A percentile compares a stretch with the other conserved stretches of the same genome.
These are phyloP conservation scores for Diaprepes abbreviatus DNA, from an alignment of 2,888 invertebrate genomes.

Conservation along the genomic window DNA sequence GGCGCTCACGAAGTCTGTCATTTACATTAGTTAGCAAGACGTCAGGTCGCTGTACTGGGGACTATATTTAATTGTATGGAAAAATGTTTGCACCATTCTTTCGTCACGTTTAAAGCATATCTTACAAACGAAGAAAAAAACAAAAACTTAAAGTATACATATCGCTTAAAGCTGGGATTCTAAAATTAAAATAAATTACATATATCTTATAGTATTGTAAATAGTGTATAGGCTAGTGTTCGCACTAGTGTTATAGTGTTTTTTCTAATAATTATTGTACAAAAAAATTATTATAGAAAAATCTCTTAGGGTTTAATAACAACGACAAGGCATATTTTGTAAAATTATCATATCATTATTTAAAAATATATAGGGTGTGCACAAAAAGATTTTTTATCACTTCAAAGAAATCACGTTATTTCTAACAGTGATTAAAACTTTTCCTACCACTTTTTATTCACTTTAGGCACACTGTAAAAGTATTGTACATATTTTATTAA, in stretches of 20 bases:
- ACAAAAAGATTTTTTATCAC: not conserved
- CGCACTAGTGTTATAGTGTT: conserved; percentile 16
- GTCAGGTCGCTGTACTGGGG: too few species aligned
- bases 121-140: conserved; percentile 45
- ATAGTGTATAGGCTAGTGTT: conserved; percentile 37
- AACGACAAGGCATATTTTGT: conserved; percentile 64
- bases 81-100: conserved; percentile 6
- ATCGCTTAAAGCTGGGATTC: conserved; percentile 68
- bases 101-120: conserved; percentile 36
- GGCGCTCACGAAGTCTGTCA: too few species aligned
- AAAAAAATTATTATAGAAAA: conserved; percentile 25
- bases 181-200: conserved; percentile 52
- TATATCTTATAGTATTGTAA: conserved; percentile 26
- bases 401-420: too few species aligned
- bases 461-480: not conserved
- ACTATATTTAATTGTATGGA: too few species aligned
- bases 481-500: not conserved
- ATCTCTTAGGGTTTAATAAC: conserved; percentile 56
- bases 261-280: conserved; percentile 35
- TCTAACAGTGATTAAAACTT: too few species aligned
- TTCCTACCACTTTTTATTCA: not conserved
- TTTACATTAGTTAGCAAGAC: too few species aligned
- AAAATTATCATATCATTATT: conserved; percentile 63
- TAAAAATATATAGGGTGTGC: conserved; percentile 52
- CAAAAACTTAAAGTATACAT: conserved; percentile 62